Conservation (phyloP, 1,140 invertebrate species). For the Hydropsyche tenuis region DNA sequence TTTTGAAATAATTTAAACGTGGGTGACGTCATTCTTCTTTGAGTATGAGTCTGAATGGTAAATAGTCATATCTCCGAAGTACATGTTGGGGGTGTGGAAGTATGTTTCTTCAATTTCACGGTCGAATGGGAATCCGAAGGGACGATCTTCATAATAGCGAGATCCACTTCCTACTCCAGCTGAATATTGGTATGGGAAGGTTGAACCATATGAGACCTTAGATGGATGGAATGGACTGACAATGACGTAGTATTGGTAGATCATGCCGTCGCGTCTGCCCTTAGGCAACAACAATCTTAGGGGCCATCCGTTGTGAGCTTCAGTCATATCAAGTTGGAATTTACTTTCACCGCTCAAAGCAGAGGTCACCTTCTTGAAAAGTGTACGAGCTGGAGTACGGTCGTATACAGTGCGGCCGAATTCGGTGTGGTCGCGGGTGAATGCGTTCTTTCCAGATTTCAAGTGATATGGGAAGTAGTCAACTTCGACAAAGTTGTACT, state of each 20-base stretch:
- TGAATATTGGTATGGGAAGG: conserved; percentile 51
- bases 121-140: conserved; percentile 75
- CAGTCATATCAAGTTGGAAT: conserved; percentile 56
- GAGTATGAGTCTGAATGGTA: conserved; percentile 60
- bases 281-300: conserved; percentile 68
- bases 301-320: conserved; percentile 64
- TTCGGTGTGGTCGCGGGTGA: conserved; percentile 63
- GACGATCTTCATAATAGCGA: conserved; percentile 61
- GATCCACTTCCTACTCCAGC: conserved; percentile 56
- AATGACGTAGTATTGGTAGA: conserved; percentile 66
- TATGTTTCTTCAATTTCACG: conserved; percentile 64
- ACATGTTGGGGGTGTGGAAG: conserved; percentile 70
- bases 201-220: conserved; percentile 53
- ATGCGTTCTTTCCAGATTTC: conserved; percentile 64
- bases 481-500: conserved; percentile 64
- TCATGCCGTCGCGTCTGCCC: conserved; percentile 67
- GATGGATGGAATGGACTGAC: conserved; percentile 61
- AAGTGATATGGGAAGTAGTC: conserved; percentile 66
- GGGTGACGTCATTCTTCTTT: not conserved
- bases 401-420: conserved; percentile 62
- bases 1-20: not conserved
- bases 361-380: conserved; percentile 54
- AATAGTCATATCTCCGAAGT: conserved; percentile 69
- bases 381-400: conserved; percentile 54
- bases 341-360: conserved; percentile 56